Base-by-base conservation (phyloP, 2,888 invertebrate species). In the Sipha maydis region DNA sequence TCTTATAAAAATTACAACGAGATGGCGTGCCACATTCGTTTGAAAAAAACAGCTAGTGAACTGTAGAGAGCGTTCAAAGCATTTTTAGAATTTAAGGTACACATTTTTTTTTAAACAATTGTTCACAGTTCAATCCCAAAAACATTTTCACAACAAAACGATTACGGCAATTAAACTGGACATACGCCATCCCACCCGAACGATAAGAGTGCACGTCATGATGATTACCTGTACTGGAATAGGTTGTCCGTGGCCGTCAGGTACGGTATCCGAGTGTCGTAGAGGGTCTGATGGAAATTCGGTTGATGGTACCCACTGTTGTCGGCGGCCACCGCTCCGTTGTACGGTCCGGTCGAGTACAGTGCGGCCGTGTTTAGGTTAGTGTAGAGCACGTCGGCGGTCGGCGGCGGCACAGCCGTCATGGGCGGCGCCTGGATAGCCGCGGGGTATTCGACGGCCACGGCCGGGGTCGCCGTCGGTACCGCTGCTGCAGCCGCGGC, bases 181-280 rank as follows among this genome's bases (percentile, higher is more conserved):
- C 48, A 1, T 9, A 8, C 9, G 8, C 3, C 8, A 9, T 9
- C 9, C 7, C 9, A 9, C 8, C 7, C 41, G 34, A 41, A 9
- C 41, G 9, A 41, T 41, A 41, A 41, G 8, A 41, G 41, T 41
- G 3, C 41, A 9, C 41, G 41, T 41, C 41, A 41, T 41, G 8
- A 41, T 41, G 7, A 8, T 82, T 88, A 88, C 88, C 88, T 88
- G 92, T 97, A 97, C 92, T 97, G 97, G 93, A 97, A 97, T 91
- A 97, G 94, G 91, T 97, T 97, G 91, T 97, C 97, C 19, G 97
- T 95, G 71, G 95, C 92, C 17, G 94, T 94, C 90, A 97, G 93
- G 92, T 97, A 95, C 11, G 90, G 90, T 56, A 90, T 82, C 92
- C 96, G 92, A 92, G 94, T 93, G 92, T 95, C 94, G 91, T 95